A percentile compares a stretch with the other conserved stretches of the same genome.
Conservation (phyloP, 2,888 invertebrate genomes). For the Smittia sp. region DNA sequence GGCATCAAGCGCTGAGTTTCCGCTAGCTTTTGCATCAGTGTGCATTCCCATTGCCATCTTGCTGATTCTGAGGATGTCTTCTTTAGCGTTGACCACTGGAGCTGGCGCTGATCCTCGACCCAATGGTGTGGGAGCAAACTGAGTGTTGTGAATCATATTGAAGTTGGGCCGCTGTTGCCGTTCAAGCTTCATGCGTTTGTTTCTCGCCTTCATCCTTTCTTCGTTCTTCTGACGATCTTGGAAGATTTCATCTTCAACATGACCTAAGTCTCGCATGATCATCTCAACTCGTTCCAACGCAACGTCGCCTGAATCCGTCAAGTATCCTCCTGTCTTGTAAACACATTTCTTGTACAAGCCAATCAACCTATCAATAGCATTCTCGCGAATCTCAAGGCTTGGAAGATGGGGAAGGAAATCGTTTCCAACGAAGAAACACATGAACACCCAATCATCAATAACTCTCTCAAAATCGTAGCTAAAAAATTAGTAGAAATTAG, state of each 20-base stretch:
- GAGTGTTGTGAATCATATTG: conserved; percentile 66
- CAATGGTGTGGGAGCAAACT: conserved; percentile 72
- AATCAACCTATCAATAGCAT: conserved; percentile 92
- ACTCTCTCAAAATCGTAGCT: conserved; percentile 89
- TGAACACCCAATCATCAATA: conserved; percentile 96
- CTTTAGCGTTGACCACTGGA: conserved; percentile 66
- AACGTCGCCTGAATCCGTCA: conserved; percentile 93
- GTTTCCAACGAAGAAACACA: conserved; percentile 99
- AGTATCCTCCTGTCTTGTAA: conserved; percentile 90
- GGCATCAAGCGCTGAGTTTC: conserved; percentile 52
- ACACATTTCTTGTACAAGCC: conserved; percentile 91
- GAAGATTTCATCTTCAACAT: conserved; percentile 96
- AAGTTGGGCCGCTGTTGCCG: conserved; percentile 62
- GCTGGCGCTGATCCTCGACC: conserved; percentile 57
- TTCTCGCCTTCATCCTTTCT: conserved; percentile 72
- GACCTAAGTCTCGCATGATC: conserved; percentile 90
- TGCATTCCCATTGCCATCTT: conserved; percentile 65
- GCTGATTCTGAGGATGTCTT: conserved; percentile 65
- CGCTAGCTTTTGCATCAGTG: conserved; percentile 44
- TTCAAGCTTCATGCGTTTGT: conserved; percentile 66
- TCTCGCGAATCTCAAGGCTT: conserved; percentile 94
- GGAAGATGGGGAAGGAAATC: conserved; percentile 98
- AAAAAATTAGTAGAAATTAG: conserved; percentile 15
- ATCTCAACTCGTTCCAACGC: conserved; percentile 90
- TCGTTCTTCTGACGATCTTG: conserved; percentile 86